Base-by-base conservation (phyloP, 1,140 invertebrate species). In the Melipona quadrifasciata region DNA sequence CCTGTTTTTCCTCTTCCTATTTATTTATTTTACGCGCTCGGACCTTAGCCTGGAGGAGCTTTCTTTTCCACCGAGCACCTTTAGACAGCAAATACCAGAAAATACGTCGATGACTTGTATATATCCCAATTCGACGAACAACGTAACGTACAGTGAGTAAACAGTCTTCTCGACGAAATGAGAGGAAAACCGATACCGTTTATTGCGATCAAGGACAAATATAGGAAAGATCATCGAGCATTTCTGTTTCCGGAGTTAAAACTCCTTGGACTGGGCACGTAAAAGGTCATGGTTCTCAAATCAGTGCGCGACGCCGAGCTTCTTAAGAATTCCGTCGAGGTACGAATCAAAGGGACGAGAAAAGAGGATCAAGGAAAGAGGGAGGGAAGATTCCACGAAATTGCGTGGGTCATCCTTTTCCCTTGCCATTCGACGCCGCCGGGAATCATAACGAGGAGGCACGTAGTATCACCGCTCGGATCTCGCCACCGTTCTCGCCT, bases 391-490 rank as follows among this genome's bases (percentile, higher is more conserved):
- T 79, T 79, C n/a, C 21, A 79, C 65, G 75, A 79, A 78, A 83
- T 83, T 84, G 82, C 82, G 77, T 57, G 77, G 82, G 82, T 84
- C 77, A 80, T 80, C 77, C 68, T 78, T 80, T 83, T 61, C 82
- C 61, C 58, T 67, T 24, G 1, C n/a, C 31, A 1, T 31, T 47
- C 82, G 19, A 24, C 68, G 57, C 8, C 47, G 51, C 11, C 10
- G n/a, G 31, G 82, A 84, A 84, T 84, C 57, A 57, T 84, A 84
- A 84, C 82, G 57, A 84, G 58, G 17, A 5, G 68, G 55, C 70
- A 73, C 70, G 57, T 73, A 12, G 39, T 8, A 47, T 6, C 39
- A 1, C 19, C 31, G 39, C n/a, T 31, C 53, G 61, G 11, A n/a
- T 51, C 34, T 27, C 21, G 58, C 19, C 12, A 6, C 39, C 39